A percentile compares a stretch with the other conserved stretches of the same genome.
Conservation (phyloP, 2,888 invertebrate species). For the Elgonia sp. region DNA sequence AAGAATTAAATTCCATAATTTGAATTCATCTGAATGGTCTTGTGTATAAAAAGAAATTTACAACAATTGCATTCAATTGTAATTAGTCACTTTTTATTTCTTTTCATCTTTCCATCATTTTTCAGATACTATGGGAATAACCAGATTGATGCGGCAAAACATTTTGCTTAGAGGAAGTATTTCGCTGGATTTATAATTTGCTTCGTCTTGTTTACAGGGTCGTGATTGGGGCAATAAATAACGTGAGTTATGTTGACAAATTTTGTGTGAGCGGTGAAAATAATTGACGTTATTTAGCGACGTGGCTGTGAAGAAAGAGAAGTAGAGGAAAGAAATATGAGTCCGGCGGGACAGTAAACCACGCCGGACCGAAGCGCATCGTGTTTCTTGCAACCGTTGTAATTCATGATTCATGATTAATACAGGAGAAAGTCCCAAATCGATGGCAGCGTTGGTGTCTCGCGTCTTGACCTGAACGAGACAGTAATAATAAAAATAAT, state of each 20-base stretch:
- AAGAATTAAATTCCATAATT: too few relatives aligned
- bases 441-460: slow-evolving; percentile 73
- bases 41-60: too few relatives aligned
- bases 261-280: slow-evolving; percentile 5
- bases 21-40: too few relatives aligned
- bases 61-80: too few relatives aligned
- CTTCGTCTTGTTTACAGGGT: too few relatives aligned
- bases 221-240: slow-evolving; percentile 24
- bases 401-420: slow-evolving; percentile 68
- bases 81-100: too few relatives aligned
- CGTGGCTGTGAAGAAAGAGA: slow-evolving; percentile 53
- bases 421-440: slow-evolving; percentile 74
- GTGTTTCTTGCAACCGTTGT: slow-evolving; percentile 72
- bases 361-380: slow-evolving; percentile 72
- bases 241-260: slow-evolving; percentile 32
- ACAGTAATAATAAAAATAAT: slow-evolving; percentile 8
- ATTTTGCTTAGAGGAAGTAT: background rate
- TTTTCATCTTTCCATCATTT: too few relatives aligned
- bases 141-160: background rate
- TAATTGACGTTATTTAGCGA: slow-evolving; percentile 20
- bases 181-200: too few relatives aligned
- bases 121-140: too few relatives aligned
- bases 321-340: slow-evolving; percentile 71
- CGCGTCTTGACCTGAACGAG: slow-evolving; percentile 74
- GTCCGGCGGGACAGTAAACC: slow-evolving; percentile 63